phyloP scores from a whole-genome alignment of 2,888 invertebrate species.

The Aleiodes alternator region DNA sequence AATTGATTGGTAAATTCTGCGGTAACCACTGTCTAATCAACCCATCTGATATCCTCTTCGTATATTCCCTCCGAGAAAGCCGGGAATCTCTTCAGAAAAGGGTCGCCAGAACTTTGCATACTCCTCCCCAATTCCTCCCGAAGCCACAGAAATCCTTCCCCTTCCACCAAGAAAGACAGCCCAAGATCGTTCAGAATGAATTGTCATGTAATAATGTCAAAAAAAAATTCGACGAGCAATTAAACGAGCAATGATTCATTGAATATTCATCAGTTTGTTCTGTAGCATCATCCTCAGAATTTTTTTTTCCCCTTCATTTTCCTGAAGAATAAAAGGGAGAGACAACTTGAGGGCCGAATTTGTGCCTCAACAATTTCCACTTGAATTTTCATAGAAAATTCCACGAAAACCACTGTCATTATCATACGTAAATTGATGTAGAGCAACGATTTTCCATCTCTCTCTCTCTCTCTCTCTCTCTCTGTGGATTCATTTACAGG shows the following conservation, averaged over 20 bases:
- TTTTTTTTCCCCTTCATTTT: slow-evolving; percentile 4
- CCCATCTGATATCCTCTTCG: slow-evolving; percentile 39
- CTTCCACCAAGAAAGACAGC: not conserved
- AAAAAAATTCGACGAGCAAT: slow-evolving; percentile 44
- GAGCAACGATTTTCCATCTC: slow-evolving; percentile 46
- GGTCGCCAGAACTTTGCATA: not conserved
- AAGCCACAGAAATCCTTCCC: slow-evolving; percentile 8
- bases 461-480: not conserved
- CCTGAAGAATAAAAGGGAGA: not conserved
- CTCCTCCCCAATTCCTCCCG: not conserved
- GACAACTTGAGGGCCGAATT: slow-evolving; percentile 10
- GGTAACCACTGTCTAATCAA: slow-evolving; percentile 58
- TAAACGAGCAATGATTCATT: slow-evolving; percentile 53
- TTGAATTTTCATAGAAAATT: slow-evolving; percentile 56
- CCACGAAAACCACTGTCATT: slow-evolving; percentile 50
- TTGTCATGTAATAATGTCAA: not conserved
- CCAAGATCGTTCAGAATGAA: not conserved
- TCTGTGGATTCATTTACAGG: slow-evolving; percentile 25
- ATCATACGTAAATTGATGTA: slow-evolving; percentile 61
- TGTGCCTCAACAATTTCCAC: slow-evolving; percentile 52
- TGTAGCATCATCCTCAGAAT: not conserved
- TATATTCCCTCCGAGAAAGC: not conserved
- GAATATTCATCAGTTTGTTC: slow-evolving; percentile 53
- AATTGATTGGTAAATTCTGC: slow-evolving; percentile 70
- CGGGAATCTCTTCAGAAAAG: not conserved